These are phyloP conservation scores for Aphaenogaster rudis DNA, from an alignment of 1,140 invertebrate genomes.

Conservation along the genomic window DNA sequence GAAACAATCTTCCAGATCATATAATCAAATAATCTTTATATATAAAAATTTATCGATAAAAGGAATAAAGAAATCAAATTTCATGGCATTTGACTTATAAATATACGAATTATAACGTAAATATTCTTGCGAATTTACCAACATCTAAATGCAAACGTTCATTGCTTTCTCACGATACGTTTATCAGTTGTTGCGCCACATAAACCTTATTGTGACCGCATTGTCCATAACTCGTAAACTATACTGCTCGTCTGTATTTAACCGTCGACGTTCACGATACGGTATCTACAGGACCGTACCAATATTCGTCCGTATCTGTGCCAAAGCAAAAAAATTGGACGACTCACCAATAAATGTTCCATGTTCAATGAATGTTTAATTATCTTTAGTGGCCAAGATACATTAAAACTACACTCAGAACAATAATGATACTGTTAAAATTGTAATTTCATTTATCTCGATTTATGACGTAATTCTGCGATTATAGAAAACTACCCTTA, in stretches of 20 bases:
- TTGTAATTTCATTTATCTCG: not conserved
- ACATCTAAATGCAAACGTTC: not conserved
- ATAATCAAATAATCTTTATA: slow-evolving; percentile 1
- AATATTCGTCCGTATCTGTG: not conserved
- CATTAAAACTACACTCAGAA: not conserved
- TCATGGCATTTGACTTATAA: not conserved
- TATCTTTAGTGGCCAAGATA: not conserved
- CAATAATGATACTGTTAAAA: not conserved
- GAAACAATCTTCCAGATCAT: not conserved
- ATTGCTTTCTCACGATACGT: not conserved
- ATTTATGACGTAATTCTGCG: not conserved
- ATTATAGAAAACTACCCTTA: not conserved
- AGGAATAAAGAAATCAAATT: slow-evolving; percentile 1
- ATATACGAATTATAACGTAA: not conserved
- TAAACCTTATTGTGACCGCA: slow-evolving; percentile 30
- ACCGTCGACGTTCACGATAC: not conserved
- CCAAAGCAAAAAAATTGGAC: not conserved
- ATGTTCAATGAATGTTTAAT: not conserved
- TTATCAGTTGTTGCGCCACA: not conserved
- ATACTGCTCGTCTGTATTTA: not conserved
- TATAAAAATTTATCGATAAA: not conserved
- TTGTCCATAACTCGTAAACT: slow-evolving; percentile 39
- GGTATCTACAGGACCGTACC: not conserved
- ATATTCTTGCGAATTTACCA: not conserved
- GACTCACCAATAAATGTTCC: not conserved